Base-by-base conservation (phyloP, 2,797 vertebrate genomes). In the Eulemur coronatus region DNA sequence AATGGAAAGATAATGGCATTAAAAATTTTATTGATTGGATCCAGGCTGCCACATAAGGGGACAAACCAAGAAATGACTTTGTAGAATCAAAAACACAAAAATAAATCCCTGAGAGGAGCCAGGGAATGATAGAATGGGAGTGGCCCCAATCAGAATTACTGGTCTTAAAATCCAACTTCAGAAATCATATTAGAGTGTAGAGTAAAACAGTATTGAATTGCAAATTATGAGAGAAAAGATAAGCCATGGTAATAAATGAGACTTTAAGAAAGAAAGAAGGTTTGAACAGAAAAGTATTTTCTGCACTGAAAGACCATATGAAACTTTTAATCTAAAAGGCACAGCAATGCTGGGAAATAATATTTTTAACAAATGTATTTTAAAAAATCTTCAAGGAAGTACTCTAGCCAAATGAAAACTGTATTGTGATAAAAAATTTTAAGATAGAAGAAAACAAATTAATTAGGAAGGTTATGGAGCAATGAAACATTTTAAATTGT, bases 1-100 rank as follows among this genome's bases (percentile, higher is more conserved):
- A 59, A 85, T 13, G 76, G 59, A 89, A 65, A 59, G 59, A 89
- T 91, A 89, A 89, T 93, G 30, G 52, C 57, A 59, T 89, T 96
- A 81, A 89, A 5, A 30, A n/a, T 59, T 63, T 18, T 84, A 94
- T 84, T 78, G 55, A 75, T 84, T n/a, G 65, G 2, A 69, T 57
- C 15, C 17, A 95, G 75, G 41, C 41, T 65, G 26, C 28, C 59
- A 89, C 5, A 73, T 11, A 72, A 76, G 7, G n/a, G 24, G 5
- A 46, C 70, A 86, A 86, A 89, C 5, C 10, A 57, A 76, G 22
- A 67, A 85, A 61, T n/a, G 41, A 28, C 17, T 76, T 35, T 24
- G 3, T 7, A 79, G 89, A 72, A 92, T 65, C 9, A 76, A 89
- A 96, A 93, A n/a, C 33, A 75, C 46, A 92, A 93, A 72, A 85